Evolutionary conservation across 2,797 vertebrate species (phyloP).

Genomic region (Anguilla anguilla): DNA sequence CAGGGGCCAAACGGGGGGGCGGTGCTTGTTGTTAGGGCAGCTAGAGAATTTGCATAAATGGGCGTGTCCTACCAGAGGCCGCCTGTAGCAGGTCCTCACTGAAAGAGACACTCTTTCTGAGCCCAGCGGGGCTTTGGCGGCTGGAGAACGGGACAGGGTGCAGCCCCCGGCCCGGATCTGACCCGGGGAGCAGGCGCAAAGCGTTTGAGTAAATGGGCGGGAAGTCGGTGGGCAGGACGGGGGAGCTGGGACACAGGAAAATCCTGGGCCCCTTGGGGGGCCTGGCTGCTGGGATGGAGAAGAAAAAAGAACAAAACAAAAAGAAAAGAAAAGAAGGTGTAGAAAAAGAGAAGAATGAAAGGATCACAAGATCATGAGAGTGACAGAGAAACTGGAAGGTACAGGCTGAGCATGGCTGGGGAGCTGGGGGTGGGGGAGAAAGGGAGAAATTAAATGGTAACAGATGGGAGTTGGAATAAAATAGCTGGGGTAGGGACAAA

Average conservation of each 20-base stretch:
- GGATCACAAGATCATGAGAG: slow-evolving; percentile 41
- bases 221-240: slow-evolving; percentile 81
- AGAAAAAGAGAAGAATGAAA: slow-evolving; percentile 25
- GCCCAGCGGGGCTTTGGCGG: slow-evolving; percentile 84
- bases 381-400: slow-evolving; percentile 34
- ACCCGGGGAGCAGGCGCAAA: slow-evolving; percentile 76
- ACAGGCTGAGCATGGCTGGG: slow-evolving; percentile 3
- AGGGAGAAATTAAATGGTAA: slow-evolving; percentile 20
- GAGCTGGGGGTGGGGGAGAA: not conserved
- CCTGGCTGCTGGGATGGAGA: slow-evolving; percentile 63
- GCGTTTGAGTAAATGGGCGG: slow-evolving; percentile 78
- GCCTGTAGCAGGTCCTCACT: slow-evolving; percentile 94
- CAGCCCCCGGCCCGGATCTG: slow-evolving; percentile 69
- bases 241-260: slow-evolving; percentile 90
- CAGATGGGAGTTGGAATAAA: not conserved
- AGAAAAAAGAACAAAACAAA: not conserved
- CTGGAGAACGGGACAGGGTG: slow-evolving; percentile 72
- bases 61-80: slow-evolving; percentile 92
- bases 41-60: slow-evolving; percentile 48
- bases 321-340: not conserved
- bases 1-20: not conserved
- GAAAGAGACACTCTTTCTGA: slow-evolving; percentile 98
- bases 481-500: not conserved
- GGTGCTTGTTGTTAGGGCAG: slow-evolving; percentile 21
- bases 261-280: slow-evolving; percentile 78